phyloP scores from a whole-genome alignment of 2,113 vertebrate species.

The Canis aureus region DNA sequence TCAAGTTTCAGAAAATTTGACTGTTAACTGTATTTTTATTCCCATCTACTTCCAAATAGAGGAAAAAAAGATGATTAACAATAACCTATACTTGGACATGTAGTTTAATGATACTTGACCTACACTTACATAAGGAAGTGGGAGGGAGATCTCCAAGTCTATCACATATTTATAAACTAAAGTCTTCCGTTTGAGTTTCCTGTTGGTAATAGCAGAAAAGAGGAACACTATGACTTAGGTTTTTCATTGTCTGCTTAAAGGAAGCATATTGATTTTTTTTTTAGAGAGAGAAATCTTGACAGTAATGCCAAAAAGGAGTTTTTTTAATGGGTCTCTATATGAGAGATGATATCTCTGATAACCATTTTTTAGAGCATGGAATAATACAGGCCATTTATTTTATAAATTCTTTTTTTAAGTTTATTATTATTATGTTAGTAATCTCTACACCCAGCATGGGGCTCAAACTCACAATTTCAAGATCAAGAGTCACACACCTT shows the following conservation, averaged over 20 bases:
- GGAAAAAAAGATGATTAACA: neutral
- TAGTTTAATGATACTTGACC: neutral
- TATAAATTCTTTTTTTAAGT: neutral
- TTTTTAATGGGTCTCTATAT: neutral
- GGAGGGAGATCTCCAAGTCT: neutral
- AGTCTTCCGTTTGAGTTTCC: neutral
- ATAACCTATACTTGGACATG: neutral
- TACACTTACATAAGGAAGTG: neutral
- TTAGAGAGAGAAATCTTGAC: slow-evolving; percentile 9
- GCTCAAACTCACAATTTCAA: neutral
- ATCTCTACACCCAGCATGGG: neutral
- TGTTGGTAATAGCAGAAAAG: neutral
- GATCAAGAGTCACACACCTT: neutral
- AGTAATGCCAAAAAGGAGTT: slow-evolving; percentile 9
- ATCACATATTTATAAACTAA: slow-evolving; percentile 14
- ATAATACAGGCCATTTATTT: slow-evolving; percentile 11
- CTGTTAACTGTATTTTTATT: slow-evolving; percentile 33
- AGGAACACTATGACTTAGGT: neutral
- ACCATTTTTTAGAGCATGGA: slow-evolving; percentile 8
- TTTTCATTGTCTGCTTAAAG: neutral
- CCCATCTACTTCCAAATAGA: neutral
- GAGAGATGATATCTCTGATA: neutral
- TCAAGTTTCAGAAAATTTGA: slow-evolving; percentile 32
- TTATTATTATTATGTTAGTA: neutral
- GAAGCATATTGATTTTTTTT: neutral